These are phyloP conservation scores for Nasonia longicornis DNA, from an alignment of 1,140 invertebrate genomes.

Conservation along the genomic window DNA sequence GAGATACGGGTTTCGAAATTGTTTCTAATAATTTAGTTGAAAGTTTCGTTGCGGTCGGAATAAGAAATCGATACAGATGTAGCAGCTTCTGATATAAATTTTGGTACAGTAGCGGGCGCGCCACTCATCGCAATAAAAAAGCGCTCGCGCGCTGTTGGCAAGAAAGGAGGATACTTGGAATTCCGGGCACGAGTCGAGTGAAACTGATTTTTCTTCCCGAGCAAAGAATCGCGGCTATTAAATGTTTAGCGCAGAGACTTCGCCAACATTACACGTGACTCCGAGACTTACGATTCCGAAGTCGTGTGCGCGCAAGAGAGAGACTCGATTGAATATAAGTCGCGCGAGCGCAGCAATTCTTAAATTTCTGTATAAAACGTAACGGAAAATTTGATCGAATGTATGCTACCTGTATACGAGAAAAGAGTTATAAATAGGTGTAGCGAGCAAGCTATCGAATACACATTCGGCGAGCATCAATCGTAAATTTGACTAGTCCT, in stretches of 20 bases:
- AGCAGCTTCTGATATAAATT: not conserved
- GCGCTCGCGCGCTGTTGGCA: not conserved
- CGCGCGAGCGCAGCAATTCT: not conserved
- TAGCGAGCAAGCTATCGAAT: constrained; percentile 1
- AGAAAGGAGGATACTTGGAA: constrained; percentile 10
- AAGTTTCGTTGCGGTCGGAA: not conserved
- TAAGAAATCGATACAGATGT: not conserved
- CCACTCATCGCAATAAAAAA: not conserved
- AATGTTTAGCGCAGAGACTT: constrained; percentile 35
- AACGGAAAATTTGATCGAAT: not conserved
- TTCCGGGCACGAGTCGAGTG: constrained; percentile 14
- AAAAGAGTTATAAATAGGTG: not conserved
- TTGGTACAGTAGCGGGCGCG: not conserved
- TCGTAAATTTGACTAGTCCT: constrained; percentile 27
- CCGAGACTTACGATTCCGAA: not conserved
- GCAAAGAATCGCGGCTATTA: constrained; percentile 27
- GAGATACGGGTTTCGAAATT: not conserved
- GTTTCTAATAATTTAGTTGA: not conserved
- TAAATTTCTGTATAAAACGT: not conserved
- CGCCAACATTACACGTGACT: constrained; percentile 14
- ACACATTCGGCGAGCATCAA: constrained; percentile 22
- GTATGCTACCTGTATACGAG: not conserved
- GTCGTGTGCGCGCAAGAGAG: not conserved
- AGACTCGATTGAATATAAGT: not conserved
- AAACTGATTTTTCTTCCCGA: constrained; percentile 36